Evolutionary conservation across 2,888 invertebrate genomes (phyloP).

Genomic region (Noctua comes): DNA sequence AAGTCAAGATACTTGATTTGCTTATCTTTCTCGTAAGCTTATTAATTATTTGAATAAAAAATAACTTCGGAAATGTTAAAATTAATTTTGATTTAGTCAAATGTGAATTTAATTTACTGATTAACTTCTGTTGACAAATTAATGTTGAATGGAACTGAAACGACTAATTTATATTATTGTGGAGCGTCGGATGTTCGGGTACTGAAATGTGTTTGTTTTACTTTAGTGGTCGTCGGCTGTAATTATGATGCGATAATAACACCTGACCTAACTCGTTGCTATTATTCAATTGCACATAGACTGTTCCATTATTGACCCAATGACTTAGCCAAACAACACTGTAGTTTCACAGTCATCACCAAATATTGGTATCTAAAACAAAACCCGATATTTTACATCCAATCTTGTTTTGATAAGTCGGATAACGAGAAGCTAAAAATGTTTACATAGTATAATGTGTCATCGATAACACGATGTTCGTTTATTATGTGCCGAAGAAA

Average conservation of each 20-base stretch:
- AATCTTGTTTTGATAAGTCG: slow-evolving; percentile 42
- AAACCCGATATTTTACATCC: slow-evolving; percentile 13
- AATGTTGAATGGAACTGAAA: slow-evolving; percentile 51
- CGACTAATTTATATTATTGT: slow-evolving; percentile 28
- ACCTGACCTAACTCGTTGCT: neutral
- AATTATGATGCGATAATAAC: slow-evolving; percentile 5
- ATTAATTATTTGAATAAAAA: slow-evolving; percentile 49
- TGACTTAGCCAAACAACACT: neutral
- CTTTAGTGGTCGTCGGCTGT: slow-evolving; percentile 11
- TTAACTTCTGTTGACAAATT: slow-evolving; percentile 61
- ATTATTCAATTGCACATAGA: neutral
- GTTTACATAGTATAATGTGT: slow-evolving; percentile 60
- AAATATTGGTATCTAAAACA: neutral
- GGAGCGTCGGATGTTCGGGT: slow-evolving; percentile 11
- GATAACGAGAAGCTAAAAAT: slow-evolving; percentile 48
- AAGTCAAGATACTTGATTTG: no score
- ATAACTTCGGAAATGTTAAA: slow-evolving; percentile 49
- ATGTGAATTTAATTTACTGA: slow-evolving; percentile 49
- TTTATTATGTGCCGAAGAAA: slow-evolving; percentile 49
- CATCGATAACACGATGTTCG: slow-evolving; percentile 47
- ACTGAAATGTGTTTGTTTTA: slow-evolving; percentile 36
- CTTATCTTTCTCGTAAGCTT: no score
- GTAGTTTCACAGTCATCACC: neutral
- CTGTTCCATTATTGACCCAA: neutral
- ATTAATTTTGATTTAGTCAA: slow-evolving; percentile 60